Evolutionary conservation across 2,113 vertebrate species (phyloP).

Genomic region (Serinus canaria): DNA sequence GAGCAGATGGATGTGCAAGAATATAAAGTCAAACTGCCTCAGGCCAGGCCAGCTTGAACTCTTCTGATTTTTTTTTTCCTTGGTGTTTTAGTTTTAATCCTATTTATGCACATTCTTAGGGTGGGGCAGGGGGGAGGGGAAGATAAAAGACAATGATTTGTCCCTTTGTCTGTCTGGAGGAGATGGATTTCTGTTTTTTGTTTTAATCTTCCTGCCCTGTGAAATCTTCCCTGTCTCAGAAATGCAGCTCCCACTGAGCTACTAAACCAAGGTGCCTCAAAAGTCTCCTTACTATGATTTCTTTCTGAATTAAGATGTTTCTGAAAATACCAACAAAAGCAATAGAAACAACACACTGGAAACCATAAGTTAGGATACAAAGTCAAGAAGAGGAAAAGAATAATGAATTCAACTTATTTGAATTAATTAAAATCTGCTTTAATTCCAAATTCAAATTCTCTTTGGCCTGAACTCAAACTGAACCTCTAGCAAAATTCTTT

Average conservation of each 20-base stretch:
- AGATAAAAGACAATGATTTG: not conserved
- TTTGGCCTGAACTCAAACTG: not conserved
- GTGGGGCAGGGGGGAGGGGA: accelerated
- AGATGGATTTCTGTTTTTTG: not conserved
- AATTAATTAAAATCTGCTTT: not conserved
- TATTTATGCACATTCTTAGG: not conserved
- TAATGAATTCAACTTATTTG: not conserved
- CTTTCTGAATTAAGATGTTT: not conserved
- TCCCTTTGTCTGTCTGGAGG: not conserved
- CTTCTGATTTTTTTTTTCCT: not conserved
- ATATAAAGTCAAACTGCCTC: not conserved
- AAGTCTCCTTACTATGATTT: not conserved
- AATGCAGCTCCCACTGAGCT: not conserved
- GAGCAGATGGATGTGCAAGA: not conserved
- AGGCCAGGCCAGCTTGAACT: not conserved
- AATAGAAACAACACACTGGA: not conserved
- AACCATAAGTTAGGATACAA: not conserved
- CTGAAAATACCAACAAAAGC: not conserved
- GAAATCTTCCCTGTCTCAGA: not conserved
- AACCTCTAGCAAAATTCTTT: not conserved
- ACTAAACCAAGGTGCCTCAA: not conserved
- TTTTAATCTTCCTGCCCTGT: not conserved
- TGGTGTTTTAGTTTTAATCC: not conserved
- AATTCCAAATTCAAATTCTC: not conserved
- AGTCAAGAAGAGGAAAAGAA: not conserved